These are phyloP conservation scores for Eurosta solidaginis DNA, from an alignment of 1,140 invertebrate species.

Conservation along the genomic window DNA sequence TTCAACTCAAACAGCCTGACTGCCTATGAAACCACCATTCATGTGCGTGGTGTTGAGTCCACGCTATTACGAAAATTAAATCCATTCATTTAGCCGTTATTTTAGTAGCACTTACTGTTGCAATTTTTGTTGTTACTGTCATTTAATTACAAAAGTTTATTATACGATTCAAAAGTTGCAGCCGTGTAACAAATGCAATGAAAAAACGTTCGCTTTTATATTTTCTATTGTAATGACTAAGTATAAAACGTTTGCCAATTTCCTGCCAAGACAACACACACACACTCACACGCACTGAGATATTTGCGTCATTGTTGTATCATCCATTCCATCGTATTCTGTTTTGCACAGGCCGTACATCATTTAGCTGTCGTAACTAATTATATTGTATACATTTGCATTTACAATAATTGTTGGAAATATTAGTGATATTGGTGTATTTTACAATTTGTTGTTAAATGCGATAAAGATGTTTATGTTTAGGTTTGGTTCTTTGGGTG, in stretches of 20 bases:
- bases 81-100: constrained; percentile 2
- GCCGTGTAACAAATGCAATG: neutral
- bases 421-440: neutral
- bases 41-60: neutral
- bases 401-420: constrained; percentile 10
- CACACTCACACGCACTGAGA: too few relatives aligned
- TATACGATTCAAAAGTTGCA: neutral
- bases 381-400: constrained; percentile 25
- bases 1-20: neutral
- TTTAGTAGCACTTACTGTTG: neutral
- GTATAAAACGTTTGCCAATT: constrained; percentile 1
- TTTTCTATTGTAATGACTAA: neutral
- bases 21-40: neutral
- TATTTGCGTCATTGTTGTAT: too few relatives aligned
- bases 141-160: constrained; percentile 14
- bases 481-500: too few relatives aligned
- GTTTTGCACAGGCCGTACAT: neutral
- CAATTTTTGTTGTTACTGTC: neutral
- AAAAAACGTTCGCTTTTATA: neutral
- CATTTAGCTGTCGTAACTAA: constrained; percentile 18
- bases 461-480: too few relatives aligned
- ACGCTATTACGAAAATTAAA: constrained; percentile 25
- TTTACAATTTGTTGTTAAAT: neutral
- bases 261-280: constrained; percentile 6
- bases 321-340: neutral